A percentile compares a stretch with the other conserved stretches of the same genome.
Conservation (phyloP, 2,888 invertebrate species). For the Thymelicus acteon region DNA sequence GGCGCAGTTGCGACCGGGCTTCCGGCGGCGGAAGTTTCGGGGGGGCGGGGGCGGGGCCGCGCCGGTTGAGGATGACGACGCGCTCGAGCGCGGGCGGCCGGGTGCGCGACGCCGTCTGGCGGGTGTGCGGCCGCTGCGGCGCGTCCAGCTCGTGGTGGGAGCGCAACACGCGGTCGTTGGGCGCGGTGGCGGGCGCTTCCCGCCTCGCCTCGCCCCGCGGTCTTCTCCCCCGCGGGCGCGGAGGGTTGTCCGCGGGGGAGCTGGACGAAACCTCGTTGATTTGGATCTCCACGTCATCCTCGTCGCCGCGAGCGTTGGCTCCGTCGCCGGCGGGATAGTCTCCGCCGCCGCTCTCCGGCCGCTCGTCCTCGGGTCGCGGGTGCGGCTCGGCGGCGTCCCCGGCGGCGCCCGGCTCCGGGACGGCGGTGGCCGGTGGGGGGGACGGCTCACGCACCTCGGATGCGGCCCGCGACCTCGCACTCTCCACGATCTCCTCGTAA, state of each 20-base stretch:
- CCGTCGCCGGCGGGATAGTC: slow-evolving; percentile 42
- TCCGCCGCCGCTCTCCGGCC: slow-evolving; percentile 39
- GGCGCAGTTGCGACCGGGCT: slow-evolving; percentile 46
- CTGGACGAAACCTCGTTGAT: slow-evolving; percentile 89
- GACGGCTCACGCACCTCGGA: slow-evolving; percentile 46
- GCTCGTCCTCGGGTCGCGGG: slow-evolving; percentile 43
- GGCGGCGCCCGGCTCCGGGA: slow-evolving; percentile 42
- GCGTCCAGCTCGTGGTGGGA: slow-evolving; percentile 70
- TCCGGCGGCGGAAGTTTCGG: slow-evolving; percentile 44
- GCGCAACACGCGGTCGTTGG: slow-evolving; percentile 72
- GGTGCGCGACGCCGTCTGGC: slow-evolving; percentile 55
- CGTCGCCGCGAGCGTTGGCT: slow-evolving; percentile 39
- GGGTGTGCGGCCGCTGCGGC: slow-evolving; percentile 62
- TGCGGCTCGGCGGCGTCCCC: slow-evolving; percentile 40
- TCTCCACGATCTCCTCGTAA: slow-evolving; percentile 66
- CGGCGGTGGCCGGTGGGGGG: slow-evolving; percentile 43
- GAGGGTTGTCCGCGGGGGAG: slow-evolving; percentile 77
- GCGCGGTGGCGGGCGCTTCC: slow-evolving; percentile 49
- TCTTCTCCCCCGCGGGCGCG: slow-evolving; percentile 60
- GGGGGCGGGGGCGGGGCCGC: slow-evolving; percentile 47
- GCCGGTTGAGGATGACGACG: slow-evolving; percentile 67
- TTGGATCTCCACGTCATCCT: slow-evolving; percentile 82
- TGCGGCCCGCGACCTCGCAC: slow-evolving; percentile 34
- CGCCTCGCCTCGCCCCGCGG: slow-evolving; percentile 53
- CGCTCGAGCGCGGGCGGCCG: slow-evolving; percentile 56